Base-by-base conservation (phyloP, 1,140 invertebrate species). In the Drosophila bipectinata region DNA sequence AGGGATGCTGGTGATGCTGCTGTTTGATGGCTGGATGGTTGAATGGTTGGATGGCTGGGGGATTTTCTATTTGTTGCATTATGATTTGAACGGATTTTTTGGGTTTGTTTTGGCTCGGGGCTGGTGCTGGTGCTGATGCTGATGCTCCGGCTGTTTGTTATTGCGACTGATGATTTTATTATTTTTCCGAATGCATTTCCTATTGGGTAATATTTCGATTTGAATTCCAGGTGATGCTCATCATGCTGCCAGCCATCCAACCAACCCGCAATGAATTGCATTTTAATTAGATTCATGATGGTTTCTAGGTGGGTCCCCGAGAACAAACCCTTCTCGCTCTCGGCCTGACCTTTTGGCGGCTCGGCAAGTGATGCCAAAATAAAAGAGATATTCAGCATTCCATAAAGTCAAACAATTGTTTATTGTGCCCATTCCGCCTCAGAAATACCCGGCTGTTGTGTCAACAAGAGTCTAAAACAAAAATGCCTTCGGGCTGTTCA, bases 271-370 rank as follows among this genome's bases (percentile, higher is more conserved):
- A 88, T 87, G 82, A 87, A 78, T 85, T 87, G 82, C 82, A 87
- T 87, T 82, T 87, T 87, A 87, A 87, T 87, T 87, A 87, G 82
- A 88, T 88, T 82, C 82, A 87, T 79, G 78, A 68, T 77, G 37
- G 39, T 62, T 83, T 84, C 37, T 72, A 64, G 78, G 81, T 82
- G 74, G 73, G 81, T 63, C 74, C 75, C 48, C 72, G 21, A 85
- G 82, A 82, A 85, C 78, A 68, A 75, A 49, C 62, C 59, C 61
- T 49, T 56, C 59, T 61, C 53, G 26, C 14, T 62, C 32, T 26
- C 28, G 5, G 53, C 60, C 51, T 82, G 79, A 87, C 83, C 78
- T 82, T 85, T 84, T n/a, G 34, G 4, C 34, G 34, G 24, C 57
- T 53, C 6, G 26, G 26, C 6, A 28, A 28, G 44, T 41, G 41